A percentile compares a stretch with the other conserved stretches of the same genome.
Evolutionary conservation across 2,113 vertebrate species (phyloP).

Genomic region (Mesitornis unicolor): DNA sequence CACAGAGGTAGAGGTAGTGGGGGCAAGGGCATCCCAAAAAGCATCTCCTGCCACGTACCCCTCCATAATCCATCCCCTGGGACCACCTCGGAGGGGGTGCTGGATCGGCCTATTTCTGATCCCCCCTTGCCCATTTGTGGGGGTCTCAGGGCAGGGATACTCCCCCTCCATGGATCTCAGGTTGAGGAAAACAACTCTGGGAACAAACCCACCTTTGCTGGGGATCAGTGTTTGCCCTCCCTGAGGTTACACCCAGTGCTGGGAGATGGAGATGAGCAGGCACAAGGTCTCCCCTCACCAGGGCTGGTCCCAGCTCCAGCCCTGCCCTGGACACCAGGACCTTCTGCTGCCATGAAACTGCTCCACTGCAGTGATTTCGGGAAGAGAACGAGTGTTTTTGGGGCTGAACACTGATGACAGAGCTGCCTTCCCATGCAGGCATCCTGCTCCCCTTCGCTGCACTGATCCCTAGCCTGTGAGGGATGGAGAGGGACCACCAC

Average conservation of each 20-base stretch:
- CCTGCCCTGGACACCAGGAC: background rate
- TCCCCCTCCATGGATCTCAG: too few species aligned
- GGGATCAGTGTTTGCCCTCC: background rate
- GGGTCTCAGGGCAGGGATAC: rapidly evolving
- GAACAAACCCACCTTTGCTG: background rate
- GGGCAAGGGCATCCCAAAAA: too few species aligned
- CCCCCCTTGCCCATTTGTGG: rapidly evolving
- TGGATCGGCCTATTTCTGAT: background rate
- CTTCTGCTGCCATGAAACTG: background rate
- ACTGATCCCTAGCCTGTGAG: too few species aligned
- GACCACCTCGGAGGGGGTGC: rapidly evolving
- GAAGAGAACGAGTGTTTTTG: rapidly evolving
- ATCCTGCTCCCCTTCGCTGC: rapidly evolving
- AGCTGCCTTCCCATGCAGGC: rapidly evolving
- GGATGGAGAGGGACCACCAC: background rate
- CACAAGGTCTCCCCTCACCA: rapidly evolving
- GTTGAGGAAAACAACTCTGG: background rate
- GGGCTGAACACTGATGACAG: too few species aligned
- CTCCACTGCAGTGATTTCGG: background rate
- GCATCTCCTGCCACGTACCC: rapidly evolving
- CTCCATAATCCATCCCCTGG: background rate
- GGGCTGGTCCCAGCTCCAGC: background rate
- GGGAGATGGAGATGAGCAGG: background rate
- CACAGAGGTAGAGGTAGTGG: rapidly evolving
- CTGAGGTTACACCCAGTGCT: rapidly evolving